phyloP scores from a whole-genome alignment of 2,113 vertebrate genomes.

The Agelaius tricolor region DNA sequence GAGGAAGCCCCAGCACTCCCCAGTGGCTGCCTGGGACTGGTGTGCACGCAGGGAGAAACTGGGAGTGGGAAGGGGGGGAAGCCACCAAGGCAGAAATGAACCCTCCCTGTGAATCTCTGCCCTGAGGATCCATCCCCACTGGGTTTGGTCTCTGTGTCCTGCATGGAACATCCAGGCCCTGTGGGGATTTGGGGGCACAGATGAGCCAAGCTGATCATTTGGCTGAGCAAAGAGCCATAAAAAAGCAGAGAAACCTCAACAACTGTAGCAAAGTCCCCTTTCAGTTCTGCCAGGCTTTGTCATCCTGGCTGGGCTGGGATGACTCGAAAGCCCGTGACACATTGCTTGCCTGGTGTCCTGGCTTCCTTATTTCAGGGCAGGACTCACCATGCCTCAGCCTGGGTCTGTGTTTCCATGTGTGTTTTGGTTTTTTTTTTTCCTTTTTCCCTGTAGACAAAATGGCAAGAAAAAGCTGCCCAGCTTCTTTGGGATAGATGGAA shows the following conservation, averaged over 20 bases:
- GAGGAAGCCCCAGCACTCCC: not conserved
- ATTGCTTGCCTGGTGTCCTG: not conserved
- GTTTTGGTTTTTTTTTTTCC: not conserved
- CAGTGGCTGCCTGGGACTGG: not conserved
- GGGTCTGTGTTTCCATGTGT: not conserved
- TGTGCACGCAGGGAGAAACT: not conserved
- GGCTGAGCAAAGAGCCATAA: not conserved
- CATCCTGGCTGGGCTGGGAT: not conserved
- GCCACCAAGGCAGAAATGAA: not conserved
- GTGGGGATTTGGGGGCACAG: not conserved
- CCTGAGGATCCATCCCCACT: not conserved
- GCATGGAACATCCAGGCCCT: not conserved
- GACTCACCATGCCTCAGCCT: not conserved
- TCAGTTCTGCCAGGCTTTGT: not conserved
- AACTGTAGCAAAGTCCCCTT: not conserved
- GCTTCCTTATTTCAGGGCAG: conserved; percentile 22
- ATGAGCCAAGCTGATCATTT: not conserved
- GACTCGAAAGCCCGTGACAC: not conserved
- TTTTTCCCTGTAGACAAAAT: conserved; percentile 61
- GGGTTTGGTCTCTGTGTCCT: not conserved
- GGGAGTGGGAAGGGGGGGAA: not conserved
- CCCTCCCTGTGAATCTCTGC: not conserved
- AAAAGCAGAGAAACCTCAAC: not conserved
- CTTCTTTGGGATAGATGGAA: conserved; percentile 66
- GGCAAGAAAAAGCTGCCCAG: conserved; percentile 69